phyloP scores from a whole-genome alignment of 2,888 invertebrate genomes.

The Drosophila borealis region DNA sequence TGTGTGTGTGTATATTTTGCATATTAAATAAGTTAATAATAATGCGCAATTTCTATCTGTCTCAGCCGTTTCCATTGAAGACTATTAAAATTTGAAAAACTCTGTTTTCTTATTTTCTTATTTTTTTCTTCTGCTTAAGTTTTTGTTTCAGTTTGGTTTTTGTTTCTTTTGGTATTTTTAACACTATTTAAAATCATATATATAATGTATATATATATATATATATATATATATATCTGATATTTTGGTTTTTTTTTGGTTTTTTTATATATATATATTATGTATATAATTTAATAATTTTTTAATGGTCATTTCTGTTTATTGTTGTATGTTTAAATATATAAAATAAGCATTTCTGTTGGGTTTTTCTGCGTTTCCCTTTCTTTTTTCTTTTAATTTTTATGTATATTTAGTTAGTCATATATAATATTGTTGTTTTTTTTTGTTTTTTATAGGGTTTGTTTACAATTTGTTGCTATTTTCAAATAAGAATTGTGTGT shows the following conservation, averaged over 20 bases:
- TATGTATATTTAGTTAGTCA: constrained; percentile 49
- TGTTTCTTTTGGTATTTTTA: constrained; percentile 29
- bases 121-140: constrained; percentile 28
- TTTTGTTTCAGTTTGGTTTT: constrained; percentile 8
- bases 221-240: constrained; percentile 47
- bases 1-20: constrained; percentile 42
- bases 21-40: constrained; percentile 71
- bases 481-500: constrained; percentile 45
- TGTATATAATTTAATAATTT: constrained; percentile 57
- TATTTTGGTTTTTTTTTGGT: constrained; percentile 22
- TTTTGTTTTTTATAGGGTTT: constrained; percentile 31
- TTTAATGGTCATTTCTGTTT: constrained; percentile 74
- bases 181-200: constrained; percentile 71
- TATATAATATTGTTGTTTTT: constrained; percentile 38
- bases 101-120: not conserved
- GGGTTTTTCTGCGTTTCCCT: not conserved
- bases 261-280: not conserved
- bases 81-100: constrained; percentile 69
- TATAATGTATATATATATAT: constrained; percentile 38
- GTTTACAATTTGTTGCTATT: constrained; percentile 70
- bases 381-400: constrained; percentile 21
- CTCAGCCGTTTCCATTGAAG: constrained; percentile 59
- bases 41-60: constrained; percentile 64
- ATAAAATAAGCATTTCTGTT: constrained; percentile 74
- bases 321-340: constrained; percentile 77